Conservation (phyloP, 2,888 invertebrate species). For the Tubulanus polymorphus region DNA sequence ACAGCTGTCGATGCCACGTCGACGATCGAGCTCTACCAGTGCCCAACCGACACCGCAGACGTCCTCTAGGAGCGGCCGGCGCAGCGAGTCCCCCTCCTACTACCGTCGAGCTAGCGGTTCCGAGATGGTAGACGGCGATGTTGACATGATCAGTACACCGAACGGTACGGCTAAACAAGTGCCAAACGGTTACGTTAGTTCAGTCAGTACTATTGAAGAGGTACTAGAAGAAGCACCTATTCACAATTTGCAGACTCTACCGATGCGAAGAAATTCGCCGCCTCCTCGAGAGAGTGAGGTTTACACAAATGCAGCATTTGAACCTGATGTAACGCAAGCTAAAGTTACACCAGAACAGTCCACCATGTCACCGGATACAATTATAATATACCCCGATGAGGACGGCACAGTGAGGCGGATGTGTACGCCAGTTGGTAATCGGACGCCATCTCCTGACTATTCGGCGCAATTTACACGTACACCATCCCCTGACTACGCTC, state of each 20-base stretch:
- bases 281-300: background rate
- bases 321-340: background rate
- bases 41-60: background rate
- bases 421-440: background rate
- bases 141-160: background rate
- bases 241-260: background rate
- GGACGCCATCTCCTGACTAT: background rate
- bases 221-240: background rate
- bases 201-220: background rate
- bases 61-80: too few species aligned
- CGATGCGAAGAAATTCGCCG: background rate
- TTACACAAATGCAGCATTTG: background rate
- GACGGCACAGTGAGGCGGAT: background rate
- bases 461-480: background rate
- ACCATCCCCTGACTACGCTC: background rate
- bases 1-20: background rate
- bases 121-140: background rate
- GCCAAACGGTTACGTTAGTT: background rate
- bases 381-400: background rate
- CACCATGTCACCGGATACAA: background rate
- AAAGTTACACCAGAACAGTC: too few species aligned
- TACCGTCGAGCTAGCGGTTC: background rate
- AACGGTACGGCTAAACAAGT: too few species aligned
- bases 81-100: too few species aligned
- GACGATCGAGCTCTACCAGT: background rate